These are phyloP conservation scores for Lepilemur septentrionalis DNA, from an alignment of 2,797 vertebrate species.

Conservation along the genomic window DNA sequence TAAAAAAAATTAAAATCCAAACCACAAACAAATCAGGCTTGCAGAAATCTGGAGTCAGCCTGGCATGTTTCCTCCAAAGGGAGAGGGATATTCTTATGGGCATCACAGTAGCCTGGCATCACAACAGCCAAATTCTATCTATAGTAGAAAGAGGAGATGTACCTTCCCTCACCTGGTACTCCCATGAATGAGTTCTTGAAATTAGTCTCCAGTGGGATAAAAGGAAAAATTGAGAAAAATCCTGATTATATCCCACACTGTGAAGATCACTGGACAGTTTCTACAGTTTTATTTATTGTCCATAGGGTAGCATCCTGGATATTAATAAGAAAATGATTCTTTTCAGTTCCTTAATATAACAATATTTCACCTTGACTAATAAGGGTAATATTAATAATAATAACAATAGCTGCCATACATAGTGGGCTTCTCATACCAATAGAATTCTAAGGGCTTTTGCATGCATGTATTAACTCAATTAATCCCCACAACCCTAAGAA, in stretches of 20 bases:
- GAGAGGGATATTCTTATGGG: not conserved
- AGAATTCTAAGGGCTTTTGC: not conserved
- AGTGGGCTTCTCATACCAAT: not conserved
- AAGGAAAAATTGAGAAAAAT: not conserved
- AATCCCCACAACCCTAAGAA: not conserved
- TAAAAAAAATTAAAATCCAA: constrained; percentile 51
- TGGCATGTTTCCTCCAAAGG: not conserved
- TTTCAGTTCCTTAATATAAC: not conserved
- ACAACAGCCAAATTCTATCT: not conserved
- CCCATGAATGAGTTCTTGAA: not conserved
- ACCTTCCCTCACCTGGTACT: accelerated
- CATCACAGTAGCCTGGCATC: not conserved
- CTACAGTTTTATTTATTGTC: not conserved
- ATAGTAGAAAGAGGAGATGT: not conserved
- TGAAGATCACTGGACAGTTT: not conserved
- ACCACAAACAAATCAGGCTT: constrained; percentile 66
- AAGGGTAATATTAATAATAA: not conserved
- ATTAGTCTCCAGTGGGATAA: not conserved
- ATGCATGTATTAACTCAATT: not conserved
- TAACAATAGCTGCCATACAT: not conserved
- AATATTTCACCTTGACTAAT: not conserved
- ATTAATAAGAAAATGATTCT: not conserved
- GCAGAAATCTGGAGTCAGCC: constrained; percentile 53
- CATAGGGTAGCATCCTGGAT: not conserved
- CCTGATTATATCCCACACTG: not conserved